These are phyloP conservation scores for Drosophila paulistorum DNA, from an alignment of 1,140 invertebrate species.

Conservation along the genomic window DNA sequence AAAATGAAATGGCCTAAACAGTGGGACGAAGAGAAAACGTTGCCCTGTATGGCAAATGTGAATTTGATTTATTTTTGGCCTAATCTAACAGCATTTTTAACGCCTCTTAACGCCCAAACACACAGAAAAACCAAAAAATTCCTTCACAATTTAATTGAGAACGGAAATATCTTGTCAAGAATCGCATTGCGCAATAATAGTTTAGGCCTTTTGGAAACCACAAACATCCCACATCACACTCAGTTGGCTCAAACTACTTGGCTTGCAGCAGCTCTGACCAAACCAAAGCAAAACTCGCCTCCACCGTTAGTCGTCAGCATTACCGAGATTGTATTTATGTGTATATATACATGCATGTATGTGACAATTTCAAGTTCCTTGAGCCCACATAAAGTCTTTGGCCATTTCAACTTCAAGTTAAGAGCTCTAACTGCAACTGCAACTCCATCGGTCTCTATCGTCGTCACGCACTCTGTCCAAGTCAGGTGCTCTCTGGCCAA, in stretches of 20 bases:
- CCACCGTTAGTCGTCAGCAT: slow-evolving; percentile 51
- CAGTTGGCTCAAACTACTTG: neutral
- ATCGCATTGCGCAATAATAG: slow-evolving; percentile 57
- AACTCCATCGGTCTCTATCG: slow-evolving; percentile 30
- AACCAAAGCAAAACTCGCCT: slow-evolving; percentile 38
- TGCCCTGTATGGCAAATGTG: too few species aligned
- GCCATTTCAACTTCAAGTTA: slow-evolving; percentile 9
- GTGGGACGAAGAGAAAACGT: too few species aligned
- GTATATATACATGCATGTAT: neutral
- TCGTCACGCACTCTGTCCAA: slow-evolving; percentile 44
- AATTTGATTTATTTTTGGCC: neutral
- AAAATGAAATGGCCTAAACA: too few species aligned
- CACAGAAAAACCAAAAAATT: slow-evolving; percentile 1
- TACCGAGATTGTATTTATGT: slow-evolving; percentile 6
- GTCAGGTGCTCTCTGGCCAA: slow-evolving; percentile 52
- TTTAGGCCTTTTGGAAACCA: slow-evolving; percentile 38
- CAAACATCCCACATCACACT: slow-evolving; percentile 56
- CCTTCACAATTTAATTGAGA: slow-evolving; percentile 59
- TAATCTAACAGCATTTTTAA: neutral
- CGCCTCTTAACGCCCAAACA: slow-evolving; percentile 9
- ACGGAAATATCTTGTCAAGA: slow-evolving; percentile 68
- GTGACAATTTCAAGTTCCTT: slow-evolving; percentile 80
- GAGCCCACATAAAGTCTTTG: slow-evolving; percentile 68
- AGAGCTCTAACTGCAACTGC: slow-evolving; percentile 9
- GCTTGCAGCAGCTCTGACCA: neutral